Base-by-base conservation (phyloP, 2,797 vertebrate species). In the Mareca strepera region DNA sequence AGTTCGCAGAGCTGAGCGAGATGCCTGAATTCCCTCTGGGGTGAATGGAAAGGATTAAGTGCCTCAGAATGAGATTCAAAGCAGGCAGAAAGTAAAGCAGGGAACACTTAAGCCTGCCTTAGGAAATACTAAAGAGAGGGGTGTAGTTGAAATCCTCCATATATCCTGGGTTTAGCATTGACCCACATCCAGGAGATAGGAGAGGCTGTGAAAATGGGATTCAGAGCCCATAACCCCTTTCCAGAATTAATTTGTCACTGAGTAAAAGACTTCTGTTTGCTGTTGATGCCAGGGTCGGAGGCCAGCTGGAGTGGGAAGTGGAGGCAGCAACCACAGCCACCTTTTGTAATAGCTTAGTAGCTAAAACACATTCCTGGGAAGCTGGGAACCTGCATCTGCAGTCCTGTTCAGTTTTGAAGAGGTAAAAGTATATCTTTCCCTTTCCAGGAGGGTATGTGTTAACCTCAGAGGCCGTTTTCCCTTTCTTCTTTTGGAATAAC, bases 71-170 rank as follows among this genome's bases (percentile, higher is more conserved):
- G 86, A 94, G 68, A 90, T 90, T 94, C 81, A 95, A 77, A 93
- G 90, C 60, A 88, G 81, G 83, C 92, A 93, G 60, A 0, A 0
- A 90, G 83, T 39, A 93, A 93, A 72, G 82, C 74, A 92, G 81
- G 77, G 86, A 94, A 88, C 86, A 80, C 35, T 92, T 85, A 92
- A 95, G 75, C 90, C 90, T 90, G 94, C 94, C 96, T 94, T 85
- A 94, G 94, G 95, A 96, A 70, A 92, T 74, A 90, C 70, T 92
- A 80, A 93, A 67, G 68, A 94, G 77, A 77, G 35, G 64, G 52
- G 56, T 44, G 70, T 44, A 12, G 66, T 20, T 64, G 52, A 88
- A 96, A 95, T 90, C 83, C 86, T 88, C 83, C 60, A n/a, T 4
- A 70, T 75, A 95, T 64, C 67, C 88, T 86, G 4, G 7, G 43